Evolutionary conservation across 2,113 vertebrate genomes (phyloP), one percentile per base, ranked within the genome.

Genomic region (Vireo altiloquus): DNA sequence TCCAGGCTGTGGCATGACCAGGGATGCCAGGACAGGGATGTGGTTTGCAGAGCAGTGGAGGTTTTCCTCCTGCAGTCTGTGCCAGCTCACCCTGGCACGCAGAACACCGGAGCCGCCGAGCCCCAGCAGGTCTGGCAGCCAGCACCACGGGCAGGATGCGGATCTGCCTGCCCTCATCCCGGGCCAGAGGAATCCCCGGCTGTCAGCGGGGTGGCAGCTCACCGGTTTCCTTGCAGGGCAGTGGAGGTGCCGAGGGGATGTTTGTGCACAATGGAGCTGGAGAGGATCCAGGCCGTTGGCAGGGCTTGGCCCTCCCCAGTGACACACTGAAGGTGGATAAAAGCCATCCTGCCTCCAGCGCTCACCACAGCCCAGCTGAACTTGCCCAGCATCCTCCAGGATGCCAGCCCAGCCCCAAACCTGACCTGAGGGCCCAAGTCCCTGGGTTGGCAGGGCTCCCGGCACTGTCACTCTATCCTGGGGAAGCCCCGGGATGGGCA

Each of bases 201-300:
- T 65, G 35, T 30, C 77, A 49, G 39, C 0, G 0, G 72, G 37
- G 72, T 7, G 3, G 69, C 89, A 37, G 31, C 76, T 82, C 77
- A 15, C 4, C 42, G 1, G 31, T 61, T 85, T 85, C 91, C 91
- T 79, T 2, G 0, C 39, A 5, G 69, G 59, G 64, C 50, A 28
- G 18, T 0, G 13, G 63, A 87, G 65, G 24, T 82, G 82, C 77
- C 2, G 0, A 61, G 11, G 49, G 82, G 84, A 65, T 93, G 85
- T 88, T 85, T 92, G 94, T 39, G 88, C 90, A 88, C 84, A 80
- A 77, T 3, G 72, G 90, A 75, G 75, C 75, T 92, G 90, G 74
- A 76, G 37, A 27, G 49, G 42, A 31, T 68, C 90, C 94, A 88
- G 82, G 56, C 12, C 10, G 0, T 3, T 53, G 2, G 7, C 3